Evolutionary conservation across 1,140 invertebrate genomes (phyloP), one percentile per base, ranked within the genome.

Genomic region (Bombus waltoni): DNA sequence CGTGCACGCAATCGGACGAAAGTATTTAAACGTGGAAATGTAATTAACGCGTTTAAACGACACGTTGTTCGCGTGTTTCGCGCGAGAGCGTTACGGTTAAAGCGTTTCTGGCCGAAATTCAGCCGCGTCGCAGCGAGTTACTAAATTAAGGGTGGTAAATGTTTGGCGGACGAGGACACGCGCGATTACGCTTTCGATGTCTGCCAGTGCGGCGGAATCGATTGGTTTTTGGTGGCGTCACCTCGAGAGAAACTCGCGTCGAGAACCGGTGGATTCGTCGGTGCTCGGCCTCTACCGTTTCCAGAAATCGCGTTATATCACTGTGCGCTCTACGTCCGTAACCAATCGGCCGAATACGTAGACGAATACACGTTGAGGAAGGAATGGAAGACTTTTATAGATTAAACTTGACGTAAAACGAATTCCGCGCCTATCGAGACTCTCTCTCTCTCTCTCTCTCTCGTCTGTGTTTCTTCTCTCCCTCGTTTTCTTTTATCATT

Each of bases 361-460:
- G 88, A 90, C 89, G 82, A 89, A 88, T 90, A 88, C 76, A 81
- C 85, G 86, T 83, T 76, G 82, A 87, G 85, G 87, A 92, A 92
- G 87, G 66, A 91, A 91, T 93, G 91, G 92, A 93, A 93, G 91
- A 93, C 92, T 93, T 93, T 92, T 93, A 86, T 91, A 87, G 91
- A 92, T 93, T 83, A 90, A 91, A 90, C 83, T 88, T 87, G 83
- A 87, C 68, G 72, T 87, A 75, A 89, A 88, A 81, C 85, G 72
- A 90, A 83, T 83, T 83, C 66, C 25, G 76, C 71, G 85, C 11
- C 47, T 25, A 62, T 86, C 22, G 70, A 73, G 53, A 68, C 44
- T 53, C 44, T 35, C 22, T 18, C 32, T 68, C 38, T 22, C 2
- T 70, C 42, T 47, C 44, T 32, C 44, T 47, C 57, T 10, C 57